Evolutionary conservation across 2,888 invertebrate species (phyloP), one percentile per base, ranked within the genome.

Genomic region (Eristalis intricaria): DNA sequence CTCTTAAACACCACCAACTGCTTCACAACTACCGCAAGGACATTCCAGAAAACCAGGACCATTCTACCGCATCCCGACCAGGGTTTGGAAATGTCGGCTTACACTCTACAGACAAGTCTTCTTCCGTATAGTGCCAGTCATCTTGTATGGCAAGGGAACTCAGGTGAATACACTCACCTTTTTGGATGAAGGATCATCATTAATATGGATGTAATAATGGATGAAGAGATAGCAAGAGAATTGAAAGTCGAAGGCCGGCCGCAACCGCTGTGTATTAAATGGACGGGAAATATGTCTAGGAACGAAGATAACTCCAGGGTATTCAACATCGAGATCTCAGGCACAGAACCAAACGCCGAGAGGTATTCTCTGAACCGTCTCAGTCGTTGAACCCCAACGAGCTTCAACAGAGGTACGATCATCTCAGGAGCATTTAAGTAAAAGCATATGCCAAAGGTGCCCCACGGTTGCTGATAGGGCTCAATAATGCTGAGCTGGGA

Each of bases 171-270:
- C 64, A 13, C 56, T 58, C 22, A 56, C 74, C 0, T 56, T 74
- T n/a, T 13, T 65, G 10, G 50, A 74, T 19, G 74, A 71, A 23
- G 74, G 74, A 22, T 65, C 74, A 8, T 65, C 64, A 8, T 15
- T 65, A 5, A 35, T 56, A 2, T n/a, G 64, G 3, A 50, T n/a
- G n/a, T n/a, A n/a, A n/a, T n/a, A n/a, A n/a, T n/a, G n/a, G n/a
- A n/a, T n/a, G n/a, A n/a, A n/a, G n/a, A n/a, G n/a, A n/a, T n/a
- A 56, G 74, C 65, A n/a, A 60, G 10, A 15, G 8, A 73, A 7
- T 29, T 73, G 2, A 15, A 32, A n/a, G 13, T 71, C 7, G 26
- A 60, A 8, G 71, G 40, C 15, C 40, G 4, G 11, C n/a, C 71
- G n/a, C 40, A 73, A 50, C 58, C 75, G 11, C 23, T 75, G 7